Percentiles rank a stretch among this genome's conserved stretches.
Conservation (phyloP, 37 sponge, comb jelly and placozoan genomes). For the Corticium candelabrum region DNA sequence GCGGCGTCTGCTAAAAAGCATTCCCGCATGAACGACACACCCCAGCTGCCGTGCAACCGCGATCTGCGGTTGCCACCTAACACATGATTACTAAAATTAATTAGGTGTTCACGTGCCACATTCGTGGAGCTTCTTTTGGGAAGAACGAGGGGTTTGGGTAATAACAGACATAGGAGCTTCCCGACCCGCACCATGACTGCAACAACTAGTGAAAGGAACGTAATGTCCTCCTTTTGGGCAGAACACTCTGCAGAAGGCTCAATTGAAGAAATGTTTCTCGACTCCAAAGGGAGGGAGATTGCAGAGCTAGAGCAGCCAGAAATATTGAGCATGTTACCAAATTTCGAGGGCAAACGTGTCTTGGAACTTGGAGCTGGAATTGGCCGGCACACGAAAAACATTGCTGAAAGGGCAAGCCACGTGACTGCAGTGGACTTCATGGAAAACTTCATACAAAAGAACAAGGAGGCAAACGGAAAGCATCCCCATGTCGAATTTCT, state of each 20-base stretch:
- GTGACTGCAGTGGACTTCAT: constrained; percentile 45
- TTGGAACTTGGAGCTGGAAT: constrained; percentile 51
- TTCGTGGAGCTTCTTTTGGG: too few species aligned
- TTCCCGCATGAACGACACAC: too few species aligned
- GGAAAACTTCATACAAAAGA: constrained; percentile 40
- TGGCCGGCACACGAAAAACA: constrained; percentile 28
- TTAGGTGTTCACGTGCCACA: too few species aligned
- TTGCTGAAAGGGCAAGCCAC: constrained; percentile 27
- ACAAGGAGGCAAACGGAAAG: constrained; percentile 26
- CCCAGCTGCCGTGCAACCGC: too few species aligned
- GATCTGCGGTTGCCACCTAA: too few species aligned
- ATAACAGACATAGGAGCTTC: too few species aligned
- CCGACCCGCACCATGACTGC: too few species aligned
- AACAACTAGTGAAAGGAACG: too few species aligned
- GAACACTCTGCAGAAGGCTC: neutral
- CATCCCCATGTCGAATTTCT: constrained; percentile 25
- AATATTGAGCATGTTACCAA: constrained; percentile 15
- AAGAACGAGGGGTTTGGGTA: too few species aligned
- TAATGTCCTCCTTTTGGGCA: neutral
- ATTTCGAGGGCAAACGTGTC: constrained; percentile 22
- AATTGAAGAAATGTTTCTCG: neutral
- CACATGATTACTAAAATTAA: too few species aligned
- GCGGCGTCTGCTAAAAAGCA: too few species aligned
- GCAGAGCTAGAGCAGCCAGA: constrained; percentile 12
- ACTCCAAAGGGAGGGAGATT: constrained; percentile 5